Conservation (phyloP, 1,140 invertebrate species). For the Rhyacophila brunnea region DNA sequence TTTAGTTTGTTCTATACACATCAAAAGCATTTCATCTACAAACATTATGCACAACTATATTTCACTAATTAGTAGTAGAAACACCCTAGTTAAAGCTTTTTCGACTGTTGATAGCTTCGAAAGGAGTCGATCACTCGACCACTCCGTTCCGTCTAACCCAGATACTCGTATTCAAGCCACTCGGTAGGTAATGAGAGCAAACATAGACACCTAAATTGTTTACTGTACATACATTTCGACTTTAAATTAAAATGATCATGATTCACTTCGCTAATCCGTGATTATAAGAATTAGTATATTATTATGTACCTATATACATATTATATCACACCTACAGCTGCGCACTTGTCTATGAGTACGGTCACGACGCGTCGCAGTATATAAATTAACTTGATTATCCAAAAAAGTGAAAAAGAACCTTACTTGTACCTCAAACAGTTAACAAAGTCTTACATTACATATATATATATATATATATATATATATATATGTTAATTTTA, state of each 20-base stretch:
- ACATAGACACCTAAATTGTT: background rate
- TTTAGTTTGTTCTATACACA: constrained; percentile 34
- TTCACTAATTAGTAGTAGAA: constrained; percentile 28
- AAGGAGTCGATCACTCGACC: background rate
- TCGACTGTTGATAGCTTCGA: constrained; percentile 25
- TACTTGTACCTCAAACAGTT: background rate
- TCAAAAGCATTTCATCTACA: constrained; percentile 34
- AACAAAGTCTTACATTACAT: background rate
- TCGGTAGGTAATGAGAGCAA: background rate
- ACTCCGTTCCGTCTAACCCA: background rate
- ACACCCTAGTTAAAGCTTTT: constrained; percentile 34
- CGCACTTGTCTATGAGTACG: too few species aligned
- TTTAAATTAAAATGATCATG: background rate
- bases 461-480: background rate
- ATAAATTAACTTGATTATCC: too few species aligned
- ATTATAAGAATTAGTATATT: too few species aligned
- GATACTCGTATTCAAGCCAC: background rate
- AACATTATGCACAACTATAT: constrained; percentile 33
- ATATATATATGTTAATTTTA: background rate
- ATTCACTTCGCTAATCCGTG: too few species aligned
- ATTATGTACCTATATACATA: too few species aligned
- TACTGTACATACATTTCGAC: background rate
- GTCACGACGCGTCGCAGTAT: too few species aligned
- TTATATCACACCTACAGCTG: too few species aligned
- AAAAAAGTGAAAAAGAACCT: too few species aligned